Base-by-base conservation (phyloP, 2,797 vertebrate species). In the Euphonia xanthogaster region DNA sequence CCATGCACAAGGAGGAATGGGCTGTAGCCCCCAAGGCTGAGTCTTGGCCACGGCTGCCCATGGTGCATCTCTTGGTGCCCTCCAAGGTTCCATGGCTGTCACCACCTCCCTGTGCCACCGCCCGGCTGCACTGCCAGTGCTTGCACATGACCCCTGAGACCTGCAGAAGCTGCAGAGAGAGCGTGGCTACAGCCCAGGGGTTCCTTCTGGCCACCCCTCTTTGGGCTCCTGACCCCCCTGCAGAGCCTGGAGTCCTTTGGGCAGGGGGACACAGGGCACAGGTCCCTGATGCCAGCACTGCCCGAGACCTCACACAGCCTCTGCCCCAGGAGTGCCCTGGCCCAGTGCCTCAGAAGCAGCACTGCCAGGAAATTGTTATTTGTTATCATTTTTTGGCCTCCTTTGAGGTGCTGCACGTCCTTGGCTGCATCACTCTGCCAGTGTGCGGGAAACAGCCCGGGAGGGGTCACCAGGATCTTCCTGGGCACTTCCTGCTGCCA, bases 381-480 rank as follows among this genome's bases (percentile, higher is more conserved):
- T 37, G 9, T 25, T 30, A 3, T 0, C 28, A 22, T 21, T 21
- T 42, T 27, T 19, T 79, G 33, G 28, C 22, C 12, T 66, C 35
- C 47, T 72, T 47, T 62, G 31, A 63, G 42, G 17, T 20, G 5
- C 37, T 27, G 1, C 19, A 4, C 1, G 1, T 45, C 48, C 42
- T 31, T 13, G 27, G 22, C 72, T 28, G 60, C 30, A 12, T 47
- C 33, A 22, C 35, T 16, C 35, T 27, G 40, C 22, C 0, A 0
- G 24, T 6, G 12, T 53, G 74, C 0, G 0, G 28, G 23, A 37
- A 42, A 37, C 20, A n/a, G 37, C 58, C 18, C 1, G 0, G n/a
- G 15, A 42, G 35, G 22, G 3, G 27, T 44, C 50, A 65, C 28
- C 1, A 1, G 39, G 24, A 30, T 45, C 45, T 70, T 57, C 44